phyloP scores from a whole-genome alignment of 2,797 vertebrate species.

The Agapornis canus region DNA sequence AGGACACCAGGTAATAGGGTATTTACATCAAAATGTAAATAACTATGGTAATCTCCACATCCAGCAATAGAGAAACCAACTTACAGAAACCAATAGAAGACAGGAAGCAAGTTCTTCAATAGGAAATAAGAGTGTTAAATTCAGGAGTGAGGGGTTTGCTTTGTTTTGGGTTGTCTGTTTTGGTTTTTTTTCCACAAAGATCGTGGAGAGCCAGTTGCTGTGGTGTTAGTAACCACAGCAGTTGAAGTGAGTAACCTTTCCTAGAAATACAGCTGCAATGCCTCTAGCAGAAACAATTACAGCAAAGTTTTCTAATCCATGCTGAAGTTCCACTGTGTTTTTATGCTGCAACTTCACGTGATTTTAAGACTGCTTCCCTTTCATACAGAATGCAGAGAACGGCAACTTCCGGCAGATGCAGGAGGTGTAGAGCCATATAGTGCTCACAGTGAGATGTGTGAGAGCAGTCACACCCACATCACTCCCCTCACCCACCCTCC shows the following conservation, averaged over 20 bases:
- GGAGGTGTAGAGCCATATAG: background rate
- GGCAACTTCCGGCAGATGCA: background rate
- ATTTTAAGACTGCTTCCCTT: background rate
- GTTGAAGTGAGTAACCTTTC: background rate
- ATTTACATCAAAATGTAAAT: background rate
- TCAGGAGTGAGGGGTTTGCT: background rate
- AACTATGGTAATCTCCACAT: background rate
- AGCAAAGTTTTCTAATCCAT: background rate
- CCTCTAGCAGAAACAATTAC: background rate
- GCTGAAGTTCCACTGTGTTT: background rate
- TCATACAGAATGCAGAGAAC: fast-evolving
- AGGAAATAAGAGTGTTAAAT: background rate
- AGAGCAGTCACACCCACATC: background rate
- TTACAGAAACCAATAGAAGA: background rate
- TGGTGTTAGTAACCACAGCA: background rate
- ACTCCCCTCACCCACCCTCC: background rate
- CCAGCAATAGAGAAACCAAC: background rate
- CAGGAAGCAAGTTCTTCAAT: background rate
- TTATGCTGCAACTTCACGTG: background rate
- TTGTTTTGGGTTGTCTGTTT: background rate
- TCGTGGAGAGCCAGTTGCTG: background rate
- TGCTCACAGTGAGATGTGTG: background rate
- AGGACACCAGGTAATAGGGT: background rate
- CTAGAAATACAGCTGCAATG: background rate
- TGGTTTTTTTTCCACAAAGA: background rate